These are phyloP conservation scores for Arge pagana DNA, from an alignment of 2,888 invertebrate genomes.

Conservation along the genomic window DNA sequence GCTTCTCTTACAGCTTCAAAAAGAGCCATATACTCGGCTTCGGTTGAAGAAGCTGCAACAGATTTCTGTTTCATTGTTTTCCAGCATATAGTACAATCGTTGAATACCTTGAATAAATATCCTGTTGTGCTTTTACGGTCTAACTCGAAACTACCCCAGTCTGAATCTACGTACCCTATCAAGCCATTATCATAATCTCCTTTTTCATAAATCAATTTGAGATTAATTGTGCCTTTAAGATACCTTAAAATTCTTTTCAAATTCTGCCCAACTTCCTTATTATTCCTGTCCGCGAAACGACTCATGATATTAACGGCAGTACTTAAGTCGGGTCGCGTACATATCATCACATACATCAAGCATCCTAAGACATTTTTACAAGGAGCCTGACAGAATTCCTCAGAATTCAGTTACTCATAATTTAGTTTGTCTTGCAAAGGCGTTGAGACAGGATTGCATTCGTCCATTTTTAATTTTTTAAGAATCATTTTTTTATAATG, in stretches of 20 bases:
- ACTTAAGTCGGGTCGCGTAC: conserved; percentile 1
- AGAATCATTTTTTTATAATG: conserved; percentile 3
- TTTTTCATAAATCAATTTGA: not conserved
- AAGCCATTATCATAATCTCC: not conserved
- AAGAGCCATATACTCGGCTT: conserved; percentile 34
- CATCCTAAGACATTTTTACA: conserved; percentile 1
- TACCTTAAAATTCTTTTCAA: not conserved
- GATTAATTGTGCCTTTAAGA: not conserved
- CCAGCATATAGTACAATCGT: conserved; percentile 30
- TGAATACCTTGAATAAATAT: conserved; percentile 4
- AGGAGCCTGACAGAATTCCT: conserved; percentile 12
- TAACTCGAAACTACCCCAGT: conserved; percentile 1
- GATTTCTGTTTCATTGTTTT: conserved; percentile 33
- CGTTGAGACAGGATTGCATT: not conserved
- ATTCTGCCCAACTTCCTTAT: not conserved
- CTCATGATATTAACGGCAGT: not conserved
- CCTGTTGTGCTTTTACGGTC: conserved; percentile 15
- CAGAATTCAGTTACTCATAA: conserved; percentile 8
- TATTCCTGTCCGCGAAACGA: not conserved
- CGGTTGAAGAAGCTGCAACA: conserved; percentile 33
- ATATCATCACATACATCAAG: conserved; percentile 10
- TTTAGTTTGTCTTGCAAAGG: conserved; percentile 15
- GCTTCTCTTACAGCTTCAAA: conserved; percentile 44
- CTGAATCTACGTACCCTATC: not conserved
- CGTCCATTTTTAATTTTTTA: no score